Evolutionary conservation across 2,797 vertebrate species (phyloP).

Genomic region (Xenopus petersii): DNA sequence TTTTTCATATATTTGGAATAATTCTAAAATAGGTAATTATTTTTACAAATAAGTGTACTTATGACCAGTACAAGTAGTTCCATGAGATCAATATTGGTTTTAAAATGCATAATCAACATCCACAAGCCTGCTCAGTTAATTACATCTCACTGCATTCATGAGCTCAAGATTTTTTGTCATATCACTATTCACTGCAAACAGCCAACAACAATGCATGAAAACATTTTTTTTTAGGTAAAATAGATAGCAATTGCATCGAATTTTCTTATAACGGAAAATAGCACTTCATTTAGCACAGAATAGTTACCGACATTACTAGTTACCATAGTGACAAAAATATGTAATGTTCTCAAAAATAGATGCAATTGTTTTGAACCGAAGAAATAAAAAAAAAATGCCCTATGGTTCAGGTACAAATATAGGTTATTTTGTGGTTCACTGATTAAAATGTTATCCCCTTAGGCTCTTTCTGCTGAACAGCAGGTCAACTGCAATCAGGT

Average conservation of each 20-base stretch:
- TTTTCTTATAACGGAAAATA: conserved; percentile 44
- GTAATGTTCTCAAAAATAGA: conserved; percentile 45
- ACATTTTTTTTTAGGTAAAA: conserved; percentile 35
- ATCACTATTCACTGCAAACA: too few species aligned
- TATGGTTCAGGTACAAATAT: conserved; percentile 40
- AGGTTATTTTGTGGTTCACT: conserved; percentile 44
- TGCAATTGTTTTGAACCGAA: conserved; percentile 45
- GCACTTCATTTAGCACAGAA: conserved; percentile 44
- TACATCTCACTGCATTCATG: too few species aligned
- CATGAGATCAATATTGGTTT: background rate
- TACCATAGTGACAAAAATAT: conserved; percentile 49
- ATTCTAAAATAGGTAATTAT: too few species aligned
- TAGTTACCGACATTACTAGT: conserved; percentile 46
- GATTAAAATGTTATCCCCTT: conserved; percentile 50
- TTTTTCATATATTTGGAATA: too few species aligned
- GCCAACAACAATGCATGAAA: too few species aligned
- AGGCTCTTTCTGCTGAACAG: conserved; percentile 38
- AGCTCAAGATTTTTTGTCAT: too few species aligned
- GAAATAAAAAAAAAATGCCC: conserved; percentile 37
- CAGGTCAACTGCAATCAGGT: conserved; percentile 48
- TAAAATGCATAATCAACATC: background rate
- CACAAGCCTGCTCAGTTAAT: too few species aligned
- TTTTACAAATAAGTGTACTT: too few species aligned
- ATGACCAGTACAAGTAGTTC: too few species aligned
- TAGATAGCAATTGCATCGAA: conserved; percentile 47